Conservation (phyloP, 2,797 vertebrate species). For the Anabacerthia variegaticeps region DNA sequence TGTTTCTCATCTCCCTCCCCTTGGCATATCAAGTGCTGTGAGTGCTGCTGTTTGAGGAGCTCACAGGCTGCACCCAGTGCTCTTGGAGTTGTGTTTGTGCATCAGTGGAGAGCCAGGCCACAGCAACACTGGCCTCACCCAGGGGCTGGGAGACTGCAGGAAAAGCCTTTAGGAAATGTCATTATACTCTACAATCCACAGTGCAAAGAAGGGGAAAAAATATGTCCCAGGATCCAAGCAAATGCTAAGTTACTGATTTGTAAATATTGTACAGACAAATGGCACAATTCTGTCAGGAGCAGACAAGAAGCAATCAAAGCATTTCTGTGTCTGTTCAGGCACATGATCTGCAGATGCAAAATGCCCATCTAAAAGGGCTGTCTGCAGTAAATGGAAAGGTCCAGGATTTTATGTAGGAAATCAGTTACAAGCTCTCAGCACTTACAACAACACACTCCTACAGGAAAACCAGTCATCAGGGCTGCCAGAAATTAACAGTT, state of each 20-base stretch:
- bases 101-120: background rate
- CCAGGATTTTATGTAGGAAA: background rate
- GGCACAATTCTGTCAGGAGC: background rate
- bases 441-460: background rate
- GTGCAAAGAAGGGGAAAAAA: background rate
- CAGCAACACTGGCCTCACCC: background rate
- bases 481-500: background rate
- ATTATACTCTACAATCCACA: background rate
- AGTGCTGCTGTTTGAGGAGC: background rate
- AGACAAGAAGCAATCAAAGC: background rate
- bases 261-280: background rate
- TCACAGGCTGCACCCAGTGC: background rate
- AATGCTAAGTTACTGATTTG: background rate
- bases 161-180: background rate
- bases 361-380: background rate
- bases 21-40: background rate
- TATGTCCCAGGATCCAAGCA: background rate
- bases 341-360: background rate
- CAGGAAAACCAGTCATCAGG: background rate
- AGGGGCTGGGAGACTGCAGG: background rate
- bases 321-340: background rate
- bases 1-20: background rate
- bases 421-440: background rate
- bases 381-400: background rate
- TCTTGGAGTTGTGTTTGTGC: background rate